Evolutionary conservation across 1,140 invertebrate genomes (phyloP).

Genomic region (Pogonomyrmex californicus): DNA sequence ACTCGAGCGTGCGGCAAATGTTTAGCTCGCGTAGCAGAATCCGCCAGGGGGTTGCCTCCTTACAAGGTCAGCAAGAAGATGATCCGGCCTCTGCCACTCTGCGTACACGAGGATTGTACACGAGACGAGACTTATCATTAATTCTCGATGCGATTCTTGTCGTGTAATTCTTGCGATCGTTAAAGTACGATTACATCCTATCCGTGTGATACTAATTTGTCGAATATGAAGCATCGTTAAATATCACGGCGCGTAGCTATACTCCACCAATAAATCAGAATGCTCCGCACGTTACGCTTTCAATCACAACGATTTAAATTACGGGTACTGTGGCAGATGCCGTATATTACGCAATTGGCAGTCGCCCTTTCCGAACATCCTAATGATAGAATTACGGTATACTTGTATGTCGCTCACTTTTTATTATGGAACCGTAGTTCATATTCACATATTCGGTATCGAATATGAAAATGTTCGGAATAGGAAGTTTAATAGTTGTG

Average conservation of each 20-base stretch:
- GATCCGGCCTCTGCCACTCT: conserved; percentile 33
- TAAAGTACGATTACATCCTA: conserved; percentile 38
- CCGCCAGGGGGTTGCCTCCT: conserved; percentile 48
- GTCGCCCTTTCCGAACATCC: background rate
- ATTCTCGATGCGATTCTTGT: conserved; percentile 47
- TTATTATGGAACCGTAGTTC: background rate
- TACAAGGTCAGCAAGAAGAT: conserved; percentile 58
- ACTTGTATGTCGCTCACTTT: background rate
- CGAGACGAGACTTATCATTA: conserved; percentile 43
- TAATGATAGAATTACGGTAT: background rate
- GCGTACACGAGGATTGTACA: conserved; percentile 16
- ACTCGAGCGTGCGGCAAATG: conserved; percentile 59
- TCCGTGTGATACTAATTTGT: conserved; percentile 49
- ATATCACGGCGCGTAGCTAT: conserved; percentile 18
- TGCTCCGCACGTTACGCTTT: background rate
- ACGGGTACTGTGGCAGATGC: background rate
- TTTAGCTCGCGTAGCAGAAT: conserved; percentile 41
- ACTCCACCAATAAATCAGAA: conserved; percentile 23
- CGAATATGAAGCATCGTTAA: conserved; percentile 43
- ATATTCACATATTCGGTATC: background rate
- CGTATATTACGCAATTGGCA: background rate
- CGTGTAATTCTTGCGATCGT: conserved; percentile 48
- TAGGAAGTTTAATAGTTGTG: conserved; percentile 23
- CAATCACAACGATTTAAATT: conserved; percentile 1
- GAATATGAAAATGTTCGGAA: background rate